Conservation (phyloP, 2,797 vertebrate species). For the Tachyglossus aculeatus region DNA sequence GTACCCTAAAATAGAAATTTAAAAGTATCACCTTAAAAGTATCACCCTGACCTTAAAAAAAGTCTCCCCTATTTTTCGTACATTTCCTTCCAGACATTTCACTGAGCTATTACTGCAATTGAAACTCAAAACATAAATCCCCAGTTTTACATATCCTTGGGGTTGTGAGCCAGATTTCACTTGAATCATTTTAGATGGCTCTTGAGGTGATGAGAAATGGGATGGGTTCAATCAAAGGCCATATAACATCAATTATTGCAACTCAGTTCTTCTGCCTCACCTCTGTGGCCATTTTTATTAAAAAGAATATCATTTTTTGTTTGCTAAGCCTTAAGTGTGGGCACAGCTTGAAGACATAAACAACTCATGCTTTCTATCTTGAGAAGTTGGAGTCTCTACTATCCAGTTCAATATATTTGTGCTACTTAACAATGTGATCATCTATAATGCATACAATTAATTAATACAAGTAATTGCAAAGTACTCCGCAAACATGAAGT, state of each 20-base stretch:
- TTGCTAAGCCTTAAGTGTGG: background rate
- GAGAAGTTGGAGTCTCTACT: background rate
- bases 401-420: background rate
- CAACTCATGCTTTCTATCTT: background rate
- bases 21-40: background rate
- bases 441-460: background rate
- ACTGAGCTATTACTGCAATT: slow-evolving; percentile 19
- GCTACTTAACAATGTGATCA: background rate
- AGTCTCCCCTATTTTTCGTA: background rate
- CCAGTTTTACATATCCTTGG: slow-evolving; percentile 12
- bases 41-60: slow-evolving; percentile 4
- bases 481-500: background rate
- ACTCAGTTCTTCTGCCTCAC: background rate
- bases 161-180: slow-evolving; percentile 4
- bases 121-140: slow-evolving; percentile 19
- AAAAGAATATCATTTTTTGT: background rate
- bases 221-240: background rate
- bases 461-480: background rate
- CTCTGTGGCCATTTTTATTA: slow-evolving; percentile 16
- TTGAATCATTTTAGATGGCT: slow-evolving; percentile 33
- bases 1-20: no score
- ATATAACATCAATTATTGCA: slow-evolving; percentile 9
- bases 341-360: background rate
- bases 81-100: slow-evolving; percentile 6
- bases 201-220: background rate